Evolutionary conservation across 2,888 invertebrate genomes (phyloP).

Genomic region (Seira musarum): DNA sequence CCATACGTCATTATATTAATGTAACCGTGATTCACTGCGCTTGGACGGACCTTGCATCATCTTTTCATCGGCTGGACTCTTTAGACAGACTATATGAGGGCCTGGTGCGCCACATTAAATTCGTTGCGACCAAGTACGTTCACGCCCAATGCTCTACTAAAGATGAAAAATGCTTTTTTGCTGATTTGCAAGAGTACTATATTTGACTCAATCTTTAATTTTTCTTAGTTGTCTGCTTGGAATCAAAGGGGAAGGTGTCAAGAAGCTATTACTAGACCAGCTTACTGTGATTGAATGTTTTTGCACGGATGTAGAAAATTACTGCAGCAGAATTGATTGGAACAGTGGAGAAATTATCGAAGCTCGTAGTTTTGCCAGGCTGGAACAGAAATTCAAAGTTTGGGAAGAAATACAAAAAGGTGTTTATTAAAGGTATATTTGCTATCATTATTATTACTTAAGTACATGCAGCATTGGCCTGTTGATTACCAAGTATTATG

Average conservation of each 20-base stretch:
- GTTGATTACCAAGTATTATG: background rate
- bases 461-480: background rate
- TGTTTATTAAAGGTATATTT: background rate
- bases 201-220: constrained; percentile 16
- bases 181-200: constrained; percentile 8
- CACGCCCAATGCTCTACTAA: background rate
- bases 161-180: constrained; percentile 6
- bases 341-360: constrained; percentile 55
- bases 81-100: constrained; percentile 82
- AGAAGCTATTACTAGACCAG: constrained; percentile 76
- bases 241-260: constrained; percentile 80
- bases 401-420: constrained; percentile 64
- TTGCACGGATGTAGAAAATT: constrained; percentile 58
- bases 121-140: constrained; percentile 79
- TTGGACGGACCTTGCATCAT: constrained; percentile 83
- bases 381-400: constrained; percentile 60
- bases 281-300: constrained; percentile 66
- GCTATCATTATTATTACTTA: background rate
- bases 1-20: constrained; percentile 84
- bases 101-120: constrained; percentile 83
- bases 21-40: constrained; percentile 83
- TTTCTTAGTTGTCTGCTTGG: constrained; percentile 80
- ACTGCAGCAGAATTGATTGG: constrained; percentile 19
- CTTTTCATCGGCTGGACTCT: constrained; percentile 78
- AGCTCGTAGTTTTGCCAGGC: constrained; percentile 46